A percentile compares a stretch with the other conserved stretches of the same genome.
Conservation (phyloP, 2,888 invertebrate species). For the Nemotelus pantherinus region DNA sequence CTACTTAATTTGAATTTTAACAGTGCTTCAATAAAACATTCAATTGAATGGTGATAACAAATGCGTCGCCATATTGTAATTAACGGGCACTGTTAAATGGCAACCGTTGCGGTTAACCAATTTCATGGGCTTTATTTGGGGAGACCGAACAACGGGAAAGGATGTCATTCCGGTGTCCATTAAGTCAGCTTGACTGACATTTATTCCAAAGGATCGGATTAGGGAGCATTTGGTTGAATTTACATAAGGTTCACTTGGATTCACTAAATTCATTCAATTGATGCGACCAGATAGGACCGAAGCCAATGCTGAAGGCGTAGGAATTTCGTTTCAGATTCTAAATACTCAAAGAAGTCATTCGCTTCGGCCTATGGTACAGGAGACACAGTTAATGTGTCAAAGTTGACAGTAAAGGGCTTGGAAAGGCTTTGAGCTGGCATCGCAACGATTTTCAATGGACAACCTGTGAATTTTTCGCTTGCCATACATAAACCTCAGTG, state of each 20-base stretch:
- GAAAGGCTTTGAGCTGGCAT: too few species aligned
- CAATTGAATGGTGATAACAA: too few species aligned
- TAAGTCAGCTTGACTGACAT: constrained; percentile 32
- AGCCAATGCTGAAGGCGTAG: constrained; percentile 12
- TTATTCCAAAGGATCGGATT: constrained; percentile 19
- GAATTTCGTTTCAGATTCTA: not conserved
- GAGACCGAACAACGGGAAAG: constrained; percentile 6
- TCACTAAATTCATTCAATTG: not conserved
- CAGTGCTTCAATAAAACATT: too few species aligned
- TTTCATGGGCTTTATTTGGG: constrained; percentile 30
- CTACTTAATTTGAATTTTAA: too few species aligned
- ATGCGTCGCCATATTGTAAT: constrained; percentile 8
- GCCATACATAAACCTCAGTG: too few species aligned
- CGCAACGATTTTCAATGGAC: too few species aligned
- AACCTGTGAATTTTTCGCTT: too few species aligned
- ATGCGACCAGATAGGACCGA: constrained; percentile 8
- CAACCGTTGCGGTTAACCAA: constrained; percentile 21
- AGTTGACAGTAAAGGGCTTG: constrained; percentile 6
- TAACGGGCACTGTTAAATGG: constrained; percentile 6
- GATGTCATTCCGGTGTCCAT: constrained; percentile 34
- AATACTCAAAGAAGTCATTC: not conserved
- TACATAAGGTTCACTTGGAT: constrained; percentile 17
- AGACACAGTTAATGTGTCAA: constrained; percentile 1
- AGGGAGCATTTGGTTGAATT: constrained; percentile 15
- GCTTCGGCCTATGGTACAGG: not conserved